Conservation (phyloP, 2,113 vertebrate species). For the Anolis carolinensis region DNA sequence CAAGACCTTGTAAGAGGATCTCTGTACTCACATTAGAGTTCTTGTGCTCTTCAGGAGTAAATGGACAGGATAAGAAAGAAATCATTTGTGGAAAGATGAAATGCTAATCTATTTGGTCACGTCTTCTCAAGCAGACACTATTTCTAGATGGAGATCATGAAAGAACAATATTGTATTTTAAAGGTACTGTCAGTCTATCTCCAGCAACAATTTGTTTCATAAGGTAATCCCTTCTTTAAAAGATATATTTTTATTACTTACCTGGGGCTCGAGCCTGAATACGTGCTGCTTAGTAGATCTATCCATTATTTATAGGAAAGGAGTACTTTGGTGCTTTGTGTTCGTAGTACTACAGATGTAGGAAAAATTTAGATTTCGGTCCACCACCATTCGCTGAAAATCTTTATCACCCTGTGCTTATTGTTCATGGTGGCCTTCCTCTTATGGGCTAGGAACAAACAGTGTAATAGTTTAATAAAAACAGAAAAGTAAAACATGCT, state of each 20-base stretch:
- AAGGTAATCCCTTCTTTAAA: neutral
- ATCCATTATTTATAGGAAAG: neutral
- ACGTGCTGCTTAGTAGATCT: constrained; percentile 28
- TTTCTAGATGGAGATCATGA: neutral
- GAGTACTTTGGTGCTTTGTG: neutral
- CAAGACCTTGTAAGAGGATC: neutral
- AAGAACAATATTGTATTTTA: neutral
- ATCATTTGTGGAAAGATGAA: too few species aligned
- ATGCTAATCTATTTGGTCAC: too few species aligned
- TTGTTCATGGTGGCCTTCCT: neutral
- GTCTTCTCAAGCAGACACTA: too few species aligned
- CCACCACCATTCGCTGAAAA: constrained; percentile 15
- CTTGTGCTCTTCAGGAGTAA: neutral
- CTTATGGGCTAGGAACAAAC: neutral
- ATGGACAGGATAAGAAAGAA: too few species aligned
- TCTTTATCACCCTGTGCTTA: neutral
- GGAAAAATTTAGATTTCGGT: constrained; percentile 1
- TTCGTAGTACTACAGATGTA: neutral
- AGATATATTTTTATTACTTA: constrained; percentile 8
- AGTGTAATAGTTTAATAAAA: neutral
- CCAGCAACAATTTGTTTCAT: neutral
- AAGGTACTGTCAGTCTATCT: neutral
- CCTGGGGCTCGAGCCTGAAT: neutral
- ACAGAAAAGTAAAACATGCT: neutral
- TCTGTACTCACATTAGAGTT: neutral